These are phyloP conservation scores for Pammene aurita DNA, from an alignment of 2,888 invertebrate genomes.

Conservation along the genomic window DNA sequence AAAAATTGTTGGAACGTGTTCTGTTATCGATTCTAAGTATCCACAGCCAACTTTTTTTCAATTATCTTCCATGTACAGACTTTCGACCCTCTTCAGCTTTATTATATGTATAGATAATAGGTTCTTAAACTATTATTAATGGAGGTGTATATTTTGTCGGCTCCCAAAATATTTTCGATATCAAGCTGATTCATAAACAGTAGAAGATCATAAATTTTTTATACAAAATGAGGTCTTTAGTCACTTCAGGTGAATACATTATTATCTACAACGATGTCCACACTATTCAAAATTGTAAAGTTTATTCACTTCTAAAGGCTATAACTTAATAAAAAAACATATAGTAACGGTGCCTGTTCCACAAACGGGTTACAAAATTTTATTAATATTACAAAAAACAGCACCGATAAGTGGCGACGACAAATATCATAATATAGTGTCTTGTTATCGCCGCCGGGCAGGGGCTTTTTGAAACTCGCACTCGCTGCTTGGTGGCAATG, in stretches of 20 bases:
- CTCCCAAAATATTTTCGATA: slow-evolving; percentile 8
- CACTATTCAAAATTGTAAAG: slow-evolving; percentile 33
- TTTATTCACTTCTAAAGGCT: slow-evolving; percentile 27
- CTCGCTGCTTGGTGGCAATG: not conserved
- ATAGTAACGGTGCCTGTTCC: slow-evolving; percentile 34
- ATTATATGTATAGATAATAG: too few relatives aligned
- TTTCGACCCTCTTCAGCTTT: too few relatives aligned
- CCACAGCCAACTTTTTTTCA: too few relatives aligned
- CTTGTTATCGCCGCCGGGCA: slow-evolving; percentile 42
- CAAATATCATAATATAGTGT: slow-evolving; percentile 50
- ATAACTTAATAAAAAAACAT: slow-evolving; percentile 40
- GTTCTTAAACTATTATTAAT: slow-evolving; percentile 1
- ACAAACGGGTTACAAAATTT: slow-evolving; percentile 32
- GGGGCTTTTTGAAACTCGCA: slow-evolving; percentile 6
- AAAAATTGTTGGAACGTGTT: too few relatives aligned
- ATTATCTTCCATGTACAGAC: too few relatives aligned
- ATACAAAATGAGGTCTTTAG: slow-evolving; percentile 33
- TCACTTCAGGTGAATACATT: slow-evolving; percentile 31
- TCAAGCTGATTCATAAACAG: slow-evolving; percentile 22
- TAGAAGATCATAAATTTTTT: slow-evolving; percentile 22
- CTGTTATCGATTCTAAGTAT: too few relatives aligned
- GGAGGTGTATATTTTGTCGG: not conserved
- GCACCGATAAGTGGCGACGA: slow-evolving; percentile 49
- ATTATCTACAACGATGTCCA: slow-evolving; percentile 36
- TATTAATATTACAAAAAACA: slow-evolving; percentile 43